phyloP scores from a whole-genome alignment of 2,113 vertebrate species.

The Xenus cinereus region DNA sequence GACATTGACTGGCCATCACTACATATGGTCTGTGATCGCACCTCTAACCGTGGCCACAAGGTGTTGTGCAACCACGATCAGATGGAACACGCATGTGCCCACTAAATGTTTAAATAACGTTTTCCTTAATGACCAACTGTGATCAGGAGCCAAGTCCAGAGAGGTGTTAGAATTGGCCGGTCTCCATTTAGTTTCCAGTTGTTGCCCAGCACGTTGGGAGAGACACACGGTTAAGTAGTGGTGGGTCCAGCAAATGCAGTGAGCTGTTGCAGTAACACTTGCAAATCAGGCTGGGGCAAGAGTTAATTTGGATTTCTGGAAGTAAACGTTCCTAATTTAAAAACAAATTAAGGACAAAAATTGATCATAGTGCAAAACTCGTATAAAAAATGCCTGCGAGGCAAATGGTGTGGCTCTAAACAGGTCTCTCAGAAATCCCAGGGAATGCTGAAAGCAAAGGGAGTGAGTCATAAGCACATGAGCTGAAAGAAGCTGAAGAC shows the following conservation, averaged over 20 bases:
- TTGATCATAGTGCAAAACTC: neutral
- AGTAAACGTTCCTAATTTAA: constrained; percentile 69
- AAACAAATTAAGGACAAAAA: constrained; percentile 62
- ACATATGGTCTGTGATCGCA: neutral
- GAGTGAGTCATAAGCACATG: constrained; percentile 83
- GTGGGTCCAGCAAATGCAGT: neutral
- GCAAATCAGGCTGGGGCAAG: constrained; percentile 7
- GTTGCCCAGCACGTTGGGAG: neutral
- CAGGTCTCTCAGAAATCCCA: constrained; percentile 48
- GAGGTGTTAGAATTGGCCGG: neutral
- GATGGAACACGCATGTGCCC: neutral
- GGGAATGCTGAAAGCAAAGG: constrained; percentile 56
- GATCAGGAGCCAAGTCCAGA: neutral
- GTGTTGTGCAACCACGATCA: accelerated
- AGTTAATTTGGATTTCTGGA: constrained; percentile 66
- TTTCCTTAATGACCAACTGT: neutral
- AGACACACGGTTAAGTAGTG: neutral
- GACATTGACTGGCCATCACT: neutral
- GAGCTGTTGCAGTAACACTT: constrained; percentile 1
- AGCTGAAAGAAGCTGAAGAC: constrained; percentile 69
- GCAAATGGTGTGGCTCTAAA: constrained; percentile 49
- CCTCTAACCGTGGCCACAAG: neutral
- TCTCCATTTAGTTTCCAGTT: neutral
- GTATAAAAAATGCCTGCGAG: constrained; percentile 18
- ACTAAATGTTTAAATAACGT: neutral